These are phyloP conservation scores for Kryptolebias ocellatus DNA, from an alignment of 2,797 vertebrate genomes.

Conservation along the genomic window DNA sequence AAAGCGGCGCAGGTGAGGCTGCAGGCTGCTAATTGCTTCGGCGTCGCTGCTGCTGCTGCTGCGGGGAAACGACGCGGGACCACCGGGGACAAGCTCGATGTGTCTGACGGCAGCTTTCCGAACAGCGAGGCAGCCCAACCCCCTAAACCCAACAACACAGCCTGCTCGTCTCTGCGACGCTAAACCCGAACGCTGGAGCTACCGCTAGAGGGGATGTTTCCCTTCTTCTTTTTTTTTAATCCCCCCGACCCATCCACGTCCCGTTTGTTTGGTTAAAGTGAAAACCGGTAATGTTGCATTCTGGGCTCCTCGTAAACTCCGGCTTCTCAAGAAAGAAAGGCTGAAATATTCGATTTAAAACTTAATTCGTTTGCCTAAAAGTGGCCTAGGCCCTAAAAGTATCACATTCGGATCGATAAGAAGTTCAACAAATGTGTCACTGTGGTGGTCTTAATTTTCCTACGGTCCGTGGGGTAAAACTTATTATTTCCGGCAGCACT, in stretches of 20 bases:
- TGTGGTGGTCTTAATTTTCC: too few relatives aligned
- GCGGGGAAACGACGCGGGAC: constrained; percentile 59
- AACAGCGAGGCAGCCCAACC: constrained; percentile 73
- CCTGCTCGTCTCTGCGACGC: constrained; percentile 37
- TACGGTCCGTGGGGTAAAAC: background rate
- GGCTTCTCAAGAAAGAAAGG: background rate
- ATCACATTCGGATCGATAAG: too few relatives aligned
- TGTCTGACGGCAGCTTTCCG: constrained; percentile 64
- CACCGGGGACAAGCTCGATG: constrained; percentile 55
- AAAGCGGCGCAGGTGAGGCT: constrained; percentile 50
- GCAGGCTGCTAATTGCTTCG: constrained; percentile 55
- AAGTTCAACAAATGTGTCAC: too few relatives aligned
- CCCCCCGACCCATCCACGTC: background rate
- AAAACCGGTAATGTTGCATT: constrained; percentile 38
- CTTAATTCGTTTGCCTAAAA: too few relatives aligned
- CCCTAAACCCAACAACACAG: constrained; percentile 65
- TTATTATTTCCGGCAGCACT: background rate
- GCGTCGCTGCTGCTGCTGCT: constrained; percentile 32
- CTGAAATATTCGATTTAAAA: too few relatives aligned
- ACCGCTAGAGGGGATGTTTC: constrained; percentile 52
- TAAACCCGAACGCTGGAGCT: constrained; percentile 42
- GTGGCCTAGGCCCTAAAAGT: too few relatives aligned
- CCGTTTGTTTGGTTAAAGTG: constrained; percentile 53
- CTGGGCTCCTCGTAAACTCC: constrained; percentile 7
- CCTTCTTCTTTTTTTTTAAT: accelerated